These are phyloP conservation scores for Gymnocheta viridis DNA, from an alignment of 2,888 invertebrate species.

Conservation along the genomic window DNA sequence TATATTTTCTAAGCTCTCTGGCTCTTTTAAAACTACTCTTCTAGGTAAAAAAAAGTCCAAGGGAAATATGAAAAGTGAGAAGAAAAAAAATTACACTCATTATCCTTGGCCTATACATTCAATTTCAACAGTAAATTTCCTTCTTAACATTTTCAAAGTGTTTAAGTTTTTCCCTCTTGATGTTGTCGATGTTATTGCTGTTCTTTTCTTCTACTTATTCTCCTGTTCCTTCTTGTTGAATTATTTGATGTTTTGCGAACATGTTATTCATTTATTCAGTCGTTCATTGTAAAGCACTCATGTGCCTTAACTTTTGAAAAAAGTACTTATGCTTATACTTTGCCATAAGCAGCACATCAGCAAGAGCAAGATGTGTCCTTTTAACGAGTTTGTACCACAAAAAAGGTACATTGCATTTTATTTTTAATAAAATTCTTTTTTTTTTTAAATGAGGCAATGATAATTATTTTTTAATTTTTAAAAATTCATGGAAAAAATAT, in stretches of 20 bases:
- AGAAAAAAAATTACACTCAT: constrained; percentile 41
- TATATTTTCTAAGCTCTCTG: constrained; percentile 18
- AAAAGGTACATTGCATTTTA: constrained; percentile 20
- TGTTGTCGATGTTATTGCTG: constrained; percentile 41
- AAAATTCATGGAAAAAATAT: no score
- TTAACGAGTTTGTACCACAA: neutral
- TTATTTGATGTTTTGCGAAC: constrained; percentile 45
- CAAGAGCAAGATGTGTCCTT: constrained; percentile 24
- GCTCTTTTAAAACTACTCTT: neutral
- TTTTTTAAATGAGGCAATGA: no score
- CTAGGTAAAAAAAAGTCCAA: neutral
- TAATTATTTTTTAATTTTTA: no score
- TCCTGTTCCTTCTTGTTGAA: constrained; percentile 6
- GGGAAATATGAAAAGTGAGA: neutral
- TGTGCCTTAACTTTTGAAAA: constrained; percentile 46
- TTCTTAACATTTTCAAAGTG: constrained; percentile 67
- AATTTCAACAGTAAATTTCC: constrained; percentile 63
- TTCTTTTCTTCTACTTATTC: constrained; percentile 12
- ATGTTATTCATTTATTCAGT: constrained; percentile 56
- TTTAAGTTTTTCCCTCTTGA: constrained; percentile 54
- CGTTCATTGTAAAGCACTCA: constrained; percentile 52
- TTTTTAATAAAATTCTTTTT: neutral
- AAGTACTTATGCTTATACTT: constrained; percentile 46
- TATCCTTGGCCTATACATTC: constrained; percentile 68
- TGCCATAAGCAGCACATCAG: constrained; percentile 27